Conservation (phyloP, 1,140 invertebrate species). For the Drosophila obscura region DNA sequence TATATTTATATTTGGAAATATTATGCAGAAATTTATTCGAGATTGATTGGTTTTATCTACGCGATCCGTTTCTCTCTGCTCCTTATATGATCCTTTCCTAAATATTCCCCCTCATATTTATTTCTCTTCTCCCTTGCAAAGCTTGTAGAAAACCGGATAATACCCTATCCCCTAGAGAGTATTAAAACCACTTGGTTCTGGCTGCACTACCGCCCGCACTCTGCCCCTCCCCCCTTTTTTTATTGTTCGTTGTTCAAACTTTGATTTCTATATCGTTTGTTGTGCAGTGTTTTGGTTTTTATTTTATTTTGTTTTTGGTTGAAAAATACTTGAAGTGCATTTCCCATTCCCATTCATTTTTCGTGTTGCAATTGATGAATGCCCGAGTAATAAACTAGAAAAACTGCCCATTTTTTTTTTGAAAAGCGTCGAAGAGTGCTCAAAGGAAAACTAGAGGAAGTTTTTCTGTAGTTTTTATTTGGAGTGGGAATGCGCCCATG, state of each 20-base stretch:
- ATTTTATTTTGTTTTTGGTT: conserved; percentile 28
- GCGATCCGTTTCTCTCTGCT: too few relatives aligned
- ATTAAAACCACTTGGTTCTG: conserved; percentile 38
- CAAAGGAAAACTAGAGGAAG: conserved; percentile 11
- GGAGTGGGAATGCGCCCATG: neutral
- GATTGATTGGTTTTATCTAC: too few relatives aligned
- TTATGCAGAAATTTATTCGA: too few relatives aligned
- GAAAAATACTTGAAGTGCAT: conserved; percentile 61
- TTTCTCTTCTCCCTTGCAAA: too few relatives aligned
- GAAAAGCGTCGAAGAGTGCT: conserved; percentile 25
- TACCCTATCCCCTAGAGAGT: too few relatives aligned
- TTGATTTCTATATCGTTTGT: conserved; percentile 50
- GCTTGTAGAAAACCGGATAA: too few relatives aligned
- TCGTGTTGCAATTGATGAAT: conserved; percentile 65
- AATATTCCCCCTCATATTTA: too few relatives aligned
- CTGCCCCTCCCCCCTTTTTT: neutral
- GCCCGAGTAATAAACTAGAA: conserved; percentile 69
- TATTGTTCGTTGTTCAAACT: conserved; percentile 45
- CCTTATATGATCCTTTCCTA: too few relatives aligned
- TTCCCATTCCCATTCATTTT: conserved; percentile 39
- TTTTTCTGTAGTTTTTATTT: too few relatives aligned
- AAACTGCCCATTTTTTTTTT: conserved; percentile 57
- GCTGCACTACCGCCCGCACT: neutral
- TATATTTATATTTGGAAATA: too few relatives aligned
- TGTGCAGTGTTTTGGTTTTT: conserved; percentile 21